Evolutionary conservation across 1,140 invertebrate species (phyloP).

Genomic region (Aphaenogaster floridana): DNA sequence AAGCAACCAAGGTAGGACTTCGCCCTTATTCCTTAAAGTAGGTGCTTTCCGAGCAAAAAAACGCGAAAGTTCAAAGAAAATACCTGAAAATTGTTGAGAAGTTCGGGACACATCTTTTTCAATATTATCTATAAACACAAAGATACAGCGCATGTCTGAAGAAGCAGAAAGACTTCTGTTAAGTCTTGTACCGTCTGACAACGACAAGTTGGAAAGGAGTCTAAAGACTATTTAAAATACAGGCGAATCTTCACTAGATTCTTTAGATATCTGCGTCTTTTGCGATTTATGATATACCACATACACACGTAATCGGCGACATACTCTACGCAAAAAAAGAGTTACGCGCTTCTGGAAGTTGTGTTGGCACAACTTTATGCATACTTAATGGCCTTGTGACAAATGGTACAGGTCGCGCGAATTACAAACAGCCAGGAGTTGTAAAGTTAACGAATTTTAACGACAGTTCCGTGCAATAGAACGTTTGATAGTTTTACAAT

Average conservation of each 20-base stretch:
- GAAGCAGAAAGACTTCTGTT: neutral
- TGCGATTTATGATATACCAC: neutral
- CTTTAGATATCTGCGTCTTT: neutral
- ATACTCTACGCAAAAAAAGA: neutral
- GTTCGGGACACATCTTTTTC: neutral
- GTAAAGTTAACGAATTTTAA: conserved; percentile 15
- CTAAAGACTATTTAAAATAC: neutral
- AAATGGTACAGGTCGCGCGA: neutral
- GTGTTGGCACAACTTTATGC: neutral
- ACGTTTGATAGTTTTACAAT: neutral
- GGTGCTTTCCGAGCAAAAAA: no score
- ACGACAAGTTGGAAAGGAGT: neutral
- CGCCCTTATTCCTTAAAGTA: neutral
- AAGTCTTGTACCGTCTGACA: neutral
- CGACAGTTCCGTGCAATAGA: neutral
- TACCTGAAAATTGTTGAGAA: neutral
- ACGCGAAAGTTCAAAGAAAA: neutral
- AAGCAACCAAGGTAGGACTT: conserved; percentile 41
- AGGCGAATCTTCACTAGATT: neutral
- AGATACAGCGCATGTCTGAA: neutral
- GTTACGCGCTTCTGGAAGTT: conserved; percentile 2
- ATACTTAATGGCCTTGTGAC: neutral
- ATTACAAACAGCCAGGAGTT: neutral
- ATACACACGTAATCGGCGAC: neutral
- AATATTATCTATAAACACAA: neutral